A percentile compares a stretch with the other conserved stretches of the same genome.
Conservation (phyloP, 2,888 invertebrate species). For the Tribolium freemani region DNA sequence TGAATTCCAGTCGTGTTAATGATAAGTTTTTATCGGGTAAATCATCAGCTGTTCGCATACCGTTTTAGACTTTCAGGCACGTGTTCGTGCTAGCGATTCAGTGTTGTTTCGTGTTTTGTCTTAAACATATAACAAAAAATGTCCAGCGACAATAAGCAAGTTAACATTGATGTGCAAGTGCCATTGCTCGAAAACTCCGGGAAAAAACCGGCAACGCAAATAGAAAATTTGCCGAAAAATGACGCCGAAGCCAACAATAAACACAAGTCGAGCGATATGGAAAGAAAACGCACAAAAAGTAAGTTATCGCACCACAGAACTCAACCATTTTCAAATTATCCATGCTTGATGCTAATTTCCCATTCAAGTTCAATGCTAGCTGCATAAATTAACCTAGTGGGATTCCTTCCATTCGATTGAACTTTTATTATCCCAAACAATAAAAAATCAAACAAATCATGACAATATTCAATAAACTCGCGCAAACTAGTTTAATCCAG, state of each 20-base stretch:
- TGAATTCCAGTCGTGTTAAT: conserved; percentile 31
- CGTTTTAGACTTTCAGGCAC: conserved; percentile 37
- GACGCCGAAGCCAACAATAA: conserved; percentile 33
- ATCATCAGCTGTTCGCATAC: conserved; percentile 47
- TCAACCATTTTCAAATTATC: not conserved
- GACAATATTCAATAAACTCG: conserved; percentile 18
- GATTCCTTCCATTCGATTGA: not conserved
- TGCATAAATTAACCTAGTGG: conserved; percentile 31
- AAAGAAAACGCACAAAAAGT: conserved; percentile 52
- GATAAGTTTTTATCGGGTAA: conserved; percentile 51
- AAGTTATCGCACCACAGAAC: conserved; percentile 39
- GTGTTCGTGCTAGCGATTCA: conserved; percentile 20
- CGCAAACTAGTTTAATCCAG: conserved; percentile 24
- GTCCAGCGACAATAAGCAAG: conserved; percentile 47
- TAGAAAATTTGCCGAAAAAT: conserved; percentile 35
- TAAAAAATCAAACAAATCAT: conserved; percentile 3
- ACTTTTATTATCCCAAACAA: not conserved
- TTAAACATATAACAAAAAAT: conserved; percentile 39
- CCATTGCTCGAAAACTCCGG: conserved; percentile 51
- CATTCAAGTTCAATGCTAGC: conserved; percentile 19
- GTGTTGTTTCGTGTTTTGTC: conserved; percentile 1
- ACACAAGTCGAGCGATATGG: conserved; percentile 30
- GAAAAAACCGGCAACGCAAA: conserved; percentile 36
- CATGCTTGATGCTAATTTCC: not conserved
- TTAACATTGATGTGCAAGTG: conserved; percentile 48